Base-by-base conservation (phyloP, 2,113 vertebrate genomes). In the Emydura subglobosa region DNA sequence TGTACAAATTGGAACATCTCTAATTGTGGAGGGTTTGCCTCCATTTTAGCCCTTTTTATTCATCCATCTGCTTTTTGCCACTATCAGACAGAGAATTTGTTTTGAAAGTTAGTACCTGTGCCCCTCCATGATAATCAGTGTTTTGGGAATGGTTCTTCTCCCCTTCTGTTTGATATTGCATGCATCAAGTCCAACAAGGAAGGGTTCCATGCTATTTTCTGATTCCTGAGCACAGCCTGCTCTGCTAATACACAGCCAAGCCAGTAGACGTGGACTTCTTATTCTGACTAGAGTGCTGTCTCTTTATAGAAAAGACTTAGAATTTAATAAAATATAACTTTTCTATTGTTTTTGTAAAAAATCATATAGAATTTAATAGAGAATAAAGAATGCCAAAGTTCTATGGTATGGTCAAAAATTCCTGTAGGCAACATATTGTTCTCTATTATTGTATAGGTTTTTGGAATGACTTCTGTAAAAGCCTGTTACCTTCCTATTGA, bases 51-150 rank as follows among this genome's bases (percentile, higher is more conserved):
- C 2, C 10, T 79, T 91, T 92, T 50, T n/a, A 54, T 85, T 54
- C 88, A 24, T 17, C 85, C 95, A 87, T 89, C 44, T 96, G 44
- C 42, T 25, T 89, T 90, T 91, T 94, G 82, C 80, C 91, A 11
- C 29, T 80, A 5, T 95, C 54, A 49, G 39, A 9, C 3, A 31
- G 34, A 79, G 27, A 0, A 0, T 29, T 51, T 83, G 79, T 82
- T 59, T n/a, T 68, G 50, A 31, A 83, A 83, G 17, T 54, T 61
- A 44, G 25, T 87, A 19, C 9, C 19, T n/a, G 10, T 91, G 74
- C 34, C 80, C 8, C 89, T 92, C 76, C 22, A 76, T 65, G 79
- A 2, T 44, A 4, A 1, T 90, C 85, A 29, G 68, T 80, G 83
- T 55, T 88, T 10, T 81, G 82, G 87, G 50, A 93, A 74, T 24